Percentiles rank a stretch among this genome's conserved stretches.
These are phyloP conservation scores for Chelon labrosus DNA, from an alignment of 2,797 vertebrate genomes.

Conservation along the genomic window DNA sequence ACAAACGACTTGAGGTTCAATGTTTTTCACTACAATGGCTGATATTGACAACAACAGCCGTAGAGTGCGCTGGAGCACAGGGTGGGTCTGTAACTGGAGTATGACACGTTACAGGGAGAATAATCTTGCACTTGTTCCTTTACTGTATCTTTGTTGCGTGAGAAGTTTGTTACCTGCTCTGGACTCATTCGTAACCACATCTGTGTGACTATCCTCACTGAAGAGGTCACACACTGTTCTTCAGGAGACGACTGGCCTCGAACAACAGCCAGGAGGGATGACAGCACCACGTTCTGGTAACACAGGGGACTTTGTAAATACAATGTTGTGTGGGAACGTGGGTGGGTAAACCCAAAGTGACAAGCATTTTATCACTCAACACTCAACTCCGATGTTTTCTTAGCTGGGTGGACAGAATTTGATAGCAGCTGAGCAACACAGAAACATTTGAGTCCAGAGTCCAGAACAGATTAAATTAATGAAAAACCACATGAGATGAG, in stretches of 20 bases:
- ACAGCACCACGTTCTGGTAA: slow-evolving; percentile 64
- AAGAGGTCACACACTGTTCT: slow-evolving; percentile 65
- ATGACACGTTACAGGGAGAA: background rate
- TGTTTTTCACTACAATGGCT: slow-evolving; percentile 83
- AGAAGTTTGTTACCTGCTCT: slow-evolving; percentile 82
- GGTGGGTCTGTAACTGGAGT: slow-evolving; percentile 84
- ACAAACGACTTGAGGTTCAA: slow-evolving; percentile 84
- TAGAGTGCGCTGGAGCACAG: slow-evolving; percentile 84
- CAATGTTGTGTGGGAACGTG: no score
- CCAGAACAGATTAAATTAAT: no score
- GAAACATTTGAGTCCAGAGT: no score
- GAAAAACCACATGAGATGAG: no score
- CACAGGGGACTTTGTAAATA: slow-evolving; percentile 5
- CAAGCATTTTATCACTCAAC: background rate
- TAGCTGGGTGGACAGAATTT: background rate
- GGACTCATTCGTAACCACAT: slow-evolving; percentile 87
- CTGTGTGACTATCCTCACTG: slow-evolving; percentile 78
- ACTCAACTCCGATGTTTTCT: slow-evolving; percentile 19
- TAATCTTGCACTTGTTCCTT: background rate
- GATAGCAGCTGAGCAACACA: background rate
- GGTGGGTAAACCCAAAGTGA: no score
- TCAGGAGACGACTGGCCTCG: slow-evolving; percentile 76
- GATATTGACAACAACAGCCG: slow-evolving; percentile 87
- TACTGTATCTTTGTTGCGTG: background rate
- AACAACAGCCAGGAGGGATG: slow-evolving; percentile 82